phyloP scores from a whole-genome alignment of 2,888 invertebrate genomes.

The Drosophila histrio region DNA sequence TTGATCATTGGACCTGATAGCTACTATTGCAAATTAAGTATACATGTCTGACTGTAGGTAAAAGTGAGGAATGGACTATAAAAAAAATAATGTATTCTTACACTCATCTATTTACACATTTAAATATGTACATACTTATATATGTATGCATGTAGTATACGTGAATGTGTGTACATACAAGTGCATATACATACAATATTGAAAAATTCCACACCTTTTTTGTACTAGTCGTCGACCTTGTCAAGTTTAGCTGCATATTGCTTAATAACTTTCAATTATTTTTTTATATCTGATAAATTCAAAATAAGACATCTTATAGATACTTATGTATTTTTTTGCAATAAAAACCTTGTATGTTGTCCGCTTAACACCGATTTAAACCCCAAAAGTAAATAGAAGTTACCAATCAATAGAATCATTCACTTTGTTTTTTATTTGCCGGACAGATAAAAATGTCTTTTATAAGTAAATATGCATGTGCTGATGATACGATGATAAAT shows the following conservation, averaged over 20 bases:
- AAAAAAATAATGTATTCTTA: background rate
- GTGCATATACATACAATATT: too few species aligned
- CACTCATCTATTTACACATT: background rate
- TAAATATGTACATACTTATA: background rate
- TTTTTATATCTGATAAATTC: background rate
- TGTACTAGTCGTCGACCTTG: constrained; percentile 3
- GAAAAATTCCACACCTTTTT: background rate
- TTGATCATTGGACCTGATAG: constrained; percentile 71
- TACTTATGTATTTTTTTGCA: background rate
- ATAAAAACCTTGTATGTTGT: background rate
- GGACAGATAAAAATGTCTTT: background rate
- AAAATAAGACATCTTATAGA: background rate
- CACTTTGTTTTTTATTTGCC: background rate
- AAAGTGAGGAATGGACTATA: too few species aligned
- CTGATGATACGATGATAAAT: background rate
- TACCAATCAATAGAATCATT: background rate
- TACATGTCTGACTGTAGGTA: constrained; percentile 11
- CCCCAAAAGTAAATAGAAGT: background rate
- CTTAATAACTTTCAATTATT: background rate
- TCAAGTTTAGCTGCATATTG: background rate
- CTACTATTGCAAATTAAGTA: constrained; percentile 28
- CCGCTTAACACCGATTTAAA: background rate
- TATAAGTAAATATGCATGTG: background rate
- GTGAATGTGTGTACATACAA: background rate
- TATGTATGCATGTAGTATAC: background rate